Evolutionary conservation across 2,888 invertebrate genomes (phyloP).

Genomic region (Sesia bembeciformis): DNA sequence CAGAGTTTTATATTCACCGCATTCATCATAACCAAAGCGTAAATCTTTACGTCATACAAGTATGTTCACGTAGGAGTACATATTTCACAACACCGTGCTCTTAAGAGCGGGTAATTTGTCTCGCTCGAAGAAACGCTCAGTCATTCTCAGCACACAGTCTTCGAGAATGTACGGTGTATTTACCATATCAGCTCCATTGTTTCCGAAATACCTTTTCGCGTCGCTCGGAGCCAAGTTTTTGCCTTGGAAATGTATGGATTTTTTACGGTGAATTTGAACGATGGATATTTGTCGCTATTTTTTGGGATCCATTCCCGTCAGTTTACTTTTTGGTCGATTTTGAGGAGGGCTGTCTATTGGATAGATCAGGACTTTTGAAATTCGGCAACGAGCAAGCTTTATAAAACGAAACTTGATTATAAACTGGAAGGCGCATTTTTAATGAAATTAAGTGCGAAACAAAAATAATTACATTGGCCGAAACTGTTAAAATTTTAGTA

Average conservation of each 20-base stretch:
- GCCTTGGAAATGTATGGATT: neutral
- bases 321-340: too few species aligned
- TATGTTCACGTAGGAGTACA: neutral
- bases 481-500: neutral
- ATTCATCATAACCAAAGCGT: too few species aligned
- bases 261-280: slow-evolving; percentile 4
- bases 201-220: slow-evolving; percentile 9
- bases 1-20: too few species aligned
- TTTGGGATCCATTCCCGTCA: too few species aligned
- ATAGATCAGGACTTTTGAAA: too few species aligned
- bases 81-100: neutral
- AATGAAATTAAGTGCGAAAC: too few species aligned
- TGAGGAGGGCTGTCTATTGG: too few species aligned
- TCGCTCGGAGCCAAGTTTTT: neutral
- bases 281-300: neutral
- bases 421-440: too few species aligned
- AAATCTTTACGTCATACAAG: neutral
- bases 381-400: too few species aligned
- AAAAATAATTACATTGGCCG: neutral
- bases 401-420: too few species aligned
- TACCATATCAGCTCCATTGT: slow-evolving; percentile 7
- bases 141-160: neutral
- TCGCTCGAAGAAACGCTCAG: neutral
- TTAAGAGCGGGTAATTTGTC: neutral
- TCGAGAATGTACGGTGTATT: neutral